These are phyloP conservation scores for Beroe ovata DNA, from an alignment of 37 sponge, comb jelly and placozoan species.

Conservation along the genomic window DNA sequence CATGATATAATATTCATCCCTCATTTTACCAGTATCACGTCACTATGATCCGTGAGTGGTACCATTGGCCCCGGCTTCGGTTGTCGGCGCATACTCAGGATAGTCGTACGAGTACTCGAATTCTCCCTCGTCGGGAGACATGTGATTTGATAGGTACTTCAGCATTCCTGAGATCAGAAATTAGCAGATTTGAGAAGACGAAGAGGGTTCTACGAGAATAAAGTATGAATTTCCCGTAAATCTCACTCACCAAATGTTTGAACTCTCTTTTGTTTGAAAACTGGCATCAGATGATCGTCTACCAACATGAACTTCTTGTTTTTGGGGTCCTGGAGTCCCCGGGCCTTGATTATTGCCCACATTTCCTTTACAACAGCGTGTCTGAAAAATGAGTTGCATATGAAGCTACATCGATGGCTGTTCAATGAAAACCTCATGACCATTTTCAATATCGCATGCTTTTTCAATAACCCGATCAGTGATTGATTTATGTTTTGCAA, in stretches of 20 bases:
- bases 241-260: slow-evolving; percentile 47
- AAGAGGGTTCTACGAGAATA: too few relatives aligned
- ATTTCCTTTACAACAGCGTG: slow-evolving; percentile 53
- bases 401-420: too few relatives aligned
- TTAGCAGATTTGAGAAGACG: too few relatives aligned
- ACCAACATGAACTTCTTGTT: slow-evolving; percentile 60
- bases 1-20: too few relatives aligned
- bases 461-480: too few relatives aligned
- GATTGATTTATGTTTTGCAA: too few relatives aligned
- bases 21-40: not conserved
- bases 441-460: too few relatives aligned
- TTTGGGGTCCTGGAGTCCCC: slow-evolving; percentile 53
- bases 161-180: slow-evolving; percentile 59
- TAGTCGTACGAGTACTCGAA: not conserved
- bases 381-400: too few relatives aligned
- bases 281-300: slow-evolving; percentile 38
- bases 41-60: slow-evolving; percentile 29
- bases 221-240: too few relatives aligned
- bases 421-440: too few relatives aligned
- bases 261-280: slow-evolving; percentile 26
- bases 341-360: slow-evolving; percentile 39
- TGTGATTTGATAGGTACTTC: slow-evolving; percentile 53
- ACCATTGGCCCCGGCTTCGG: not conserved
- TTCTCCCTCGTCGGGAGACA: not conserved
- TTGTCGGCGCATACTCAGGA: not conserved